These are phyloP conservation scores for honey bee (Apis mellifera) DNA, from an alignment of 1,140 invertebrate genomes.

Conservation along the genomic window Amel_HAv3.1 CM009938.2:4248501-4249000, in stretches of 20 bases:
- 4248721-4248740: conserved; percentile 32
- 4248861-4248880: background rate
- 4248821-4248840: conserved; percentile 41
- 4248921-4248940: too few species aligned
- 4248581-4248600: background rate
- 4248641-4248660: background rate
- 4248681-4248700: background rate
- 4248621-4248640: background rate
- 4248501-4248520: background rate
- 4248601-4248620: background rate
- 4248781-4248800: conserved; percentile 29
- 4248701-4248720: conserved; percentile 4
- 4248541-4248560: too few species aligned
- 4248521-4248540: too few species aligned
- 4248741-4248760: conserved; percentile 43
- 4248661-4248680: background rate
- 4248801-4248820: background rate
- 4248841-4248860: conserved; percentile 35
- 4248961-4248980: too few species aligned
- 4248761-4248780: conserved; percentile 42
- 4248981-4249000: too few species aligned
- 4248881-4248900: too few species aligned
- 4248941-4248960: too few species aligned
- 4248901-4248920: too few species aligned
- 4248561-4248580: background rate